Conservation (phyloP, 2,113 vertebrate genomes). For the Grantiella picta region DNA sequence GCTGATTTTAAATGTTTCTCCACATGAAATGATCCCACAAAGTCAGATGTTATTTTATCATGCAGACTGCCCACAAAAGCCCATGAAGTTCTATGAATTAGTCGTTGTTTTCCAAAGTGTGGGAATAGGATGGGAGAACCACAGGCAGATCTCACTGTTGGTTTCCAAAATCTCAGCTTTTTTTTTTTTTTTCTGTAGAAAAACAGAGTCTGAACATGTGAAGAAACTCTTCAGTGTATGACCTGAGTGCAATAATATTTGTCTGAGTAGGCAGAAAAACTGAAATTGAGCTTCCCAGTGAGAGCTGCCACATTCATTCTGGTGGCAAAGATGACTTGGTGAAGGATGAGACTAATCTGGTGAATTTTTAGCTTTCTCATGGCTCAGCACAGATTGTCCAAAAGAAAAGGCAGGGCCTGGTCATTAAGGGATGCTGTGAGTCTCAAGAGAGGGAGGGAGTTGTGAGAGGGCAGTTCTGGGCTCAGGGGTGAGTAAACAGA, state of each 20-base stretch:
- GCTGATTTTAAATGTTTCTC: background rate
- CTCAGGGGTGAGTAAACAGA: background rate
- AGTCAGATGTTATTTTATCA: background rate
- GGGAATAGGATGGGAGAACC: background rate
- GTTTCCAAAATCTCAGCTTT: background rate
- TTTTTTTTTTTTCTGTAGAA: background rate
- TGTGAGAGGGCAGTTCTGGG: background rate
- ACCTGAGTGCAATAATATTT: background rate
- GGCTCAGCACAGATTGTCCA: background rate
- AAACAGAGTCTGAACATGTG: background rate
- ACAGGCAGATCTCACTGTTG: background rate
- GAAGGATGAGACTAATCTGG: background rate
- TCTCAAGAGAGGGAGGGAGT: background rate
- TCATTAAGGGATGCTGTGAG: rapidly evolving
- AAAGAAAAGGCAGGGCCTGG: background rate
- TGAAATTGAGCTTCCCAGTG: background rate
- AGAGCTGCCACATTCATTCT: background rate
- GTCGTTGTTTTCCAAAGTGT: background rate
- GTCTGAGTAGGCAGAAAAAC: background rate
- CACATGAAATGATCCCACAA: background rate
- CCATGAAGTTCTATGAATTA: background rate
- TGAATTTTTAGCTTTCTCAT: background rate
- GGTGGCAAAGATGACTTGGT: background rate
- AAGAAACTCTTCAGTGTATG: background rate
- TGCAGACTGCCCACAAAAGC: background rate